These are phyloP conservation scores for Sebastes minor DNA, from an alignment of 2,797 vertebrate species.

Conservation along the genomic window DNA sequence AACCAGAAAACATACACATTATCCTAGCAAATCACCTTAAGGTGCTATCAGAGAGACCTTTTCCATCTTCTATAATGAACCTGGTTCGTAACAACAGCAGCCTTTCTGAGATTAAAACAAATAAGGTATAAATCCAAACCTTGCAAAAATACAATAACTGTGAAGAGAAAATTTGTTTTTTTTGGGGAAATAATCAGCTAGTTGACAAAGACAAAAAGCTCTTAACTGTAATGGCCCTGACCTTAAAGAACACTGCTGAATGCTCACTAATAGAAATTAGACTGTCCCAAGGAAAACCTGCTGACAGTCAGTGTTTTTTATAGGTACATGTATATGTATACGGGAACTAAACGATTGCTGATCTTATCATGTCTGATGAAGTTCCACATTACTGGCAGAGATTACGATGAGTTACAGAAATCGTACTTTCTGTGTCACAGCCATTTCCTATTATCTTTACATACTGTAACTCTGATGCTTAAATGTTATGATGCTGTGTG, in stretches of 20 bases:
- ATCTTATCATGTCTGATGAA: conserved; percentile 36
- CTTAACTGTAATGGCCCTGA: not conserved
- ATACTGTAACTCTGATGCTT: not conserved
- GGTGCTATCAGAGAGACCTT: conserved; percentile 1
- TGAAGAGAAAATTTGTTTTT: not conserved
- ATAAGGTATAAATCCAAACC: not conserved
- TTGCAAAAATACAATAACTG: conserved; percentile 5
- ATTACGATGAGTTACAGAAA: conserved; percentile 2
- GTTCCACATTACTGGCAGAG: conserved; percentile 29
- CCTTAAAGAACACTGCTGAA: conserved; percentile 18
- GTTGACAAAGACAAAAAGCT: not conserved
- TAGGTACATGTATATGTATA: not conserved
- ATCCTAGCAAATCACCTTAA: conserved; percentile 13
- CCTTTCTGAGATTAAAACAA: conserved; percentile 10
- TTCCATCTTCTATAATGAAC: conserved; percentile 35
- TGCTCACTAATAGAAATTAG: conserved; percentile 1
- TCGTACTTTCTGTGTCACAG: not conserved
- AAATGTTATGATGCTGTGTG: conserved; percentile 10
- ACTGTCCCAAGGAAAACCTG: not conserved
- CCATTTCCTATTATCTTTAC: not conserved
- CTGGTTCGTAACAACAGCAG: conserved; percentile 11
- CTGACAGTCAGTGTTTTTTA: not conserved
- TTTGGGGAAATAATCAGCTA: not conserved
- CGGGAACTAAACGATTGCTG: conserved; percentile 27
- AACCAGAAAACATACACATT: conserved; percentile 21